These are phyloP conservation scores for Crepidodera aurea DNA, from an alignment of 2,888 invertebrate species.

Conservation along the genomic window DNA sequence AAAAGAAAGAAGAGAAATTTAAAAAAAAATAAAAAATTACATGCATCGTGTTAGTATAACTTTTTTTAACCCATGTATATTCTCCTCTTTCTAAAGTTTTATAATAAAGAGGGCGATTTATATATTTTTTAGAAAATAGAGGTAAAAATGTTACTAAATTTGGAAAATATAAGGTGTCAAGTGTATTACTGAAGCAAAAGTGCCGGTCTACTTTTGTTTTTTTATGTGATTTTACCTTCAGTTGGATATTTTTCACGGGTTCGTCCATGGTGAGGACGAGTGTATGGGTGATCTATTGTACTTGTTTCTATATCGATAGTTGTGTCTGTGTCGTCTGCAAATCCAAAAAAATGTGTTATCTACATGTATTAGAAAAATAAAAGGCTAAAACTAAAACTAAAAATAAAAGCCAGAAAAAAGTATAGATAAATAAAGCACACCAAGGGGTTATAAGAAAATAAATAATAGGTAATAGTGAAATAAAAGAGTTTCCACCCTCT, in stretches of 20 bases:
- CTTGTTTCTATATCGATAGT: slow-evolving; percentile 13
- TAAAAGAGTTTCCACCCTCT: not conserved
- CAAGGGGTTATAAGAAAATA: not conserved
- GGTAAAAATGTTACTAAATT: too few species aligned
- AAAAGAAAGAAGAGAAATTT: not conserved
- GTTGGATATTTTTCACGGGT: slow-evolving; percentile 2
- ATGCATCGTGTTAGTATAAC: too few species aligned
- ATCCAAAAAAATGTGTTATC: slow-evolving; percentile 19
- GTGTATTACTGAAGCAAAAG: slow-evolving; percentile 21
- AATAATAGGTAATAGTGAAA: not conserved
- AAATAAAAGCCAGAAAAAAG: not conserved
- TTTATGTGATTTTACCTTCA: slow-evolving; percentile 19
- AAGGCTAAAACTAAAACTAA: not conserved
- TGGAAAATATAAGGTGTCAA: slow-evolving; percentile 14
- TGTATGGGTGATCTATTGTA: slow-evolving; percentile 14
- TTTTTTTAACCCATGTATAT: too few species aligned
- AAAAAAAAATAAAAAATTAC: too few species aligned
- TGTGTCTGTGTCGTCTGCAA: slow-evolving; percentile 29
- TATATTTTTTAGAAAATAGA: too few species aligned
- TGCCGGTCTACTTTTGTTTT: slow-evolving; percentile 1
- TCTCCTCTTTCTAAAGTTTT: too few species aligned
- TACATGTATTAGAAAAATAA: not conserved
- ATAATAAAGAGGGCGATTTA: too few species aligned
- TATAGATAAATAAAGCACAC: too few species aligned
- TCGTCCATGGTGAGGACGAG: slow-evolving; percentile 10